phyloP scores from a whole-genome alignment of 1,140 invertebrate species.

The Probaryconus sp. region DNA sequence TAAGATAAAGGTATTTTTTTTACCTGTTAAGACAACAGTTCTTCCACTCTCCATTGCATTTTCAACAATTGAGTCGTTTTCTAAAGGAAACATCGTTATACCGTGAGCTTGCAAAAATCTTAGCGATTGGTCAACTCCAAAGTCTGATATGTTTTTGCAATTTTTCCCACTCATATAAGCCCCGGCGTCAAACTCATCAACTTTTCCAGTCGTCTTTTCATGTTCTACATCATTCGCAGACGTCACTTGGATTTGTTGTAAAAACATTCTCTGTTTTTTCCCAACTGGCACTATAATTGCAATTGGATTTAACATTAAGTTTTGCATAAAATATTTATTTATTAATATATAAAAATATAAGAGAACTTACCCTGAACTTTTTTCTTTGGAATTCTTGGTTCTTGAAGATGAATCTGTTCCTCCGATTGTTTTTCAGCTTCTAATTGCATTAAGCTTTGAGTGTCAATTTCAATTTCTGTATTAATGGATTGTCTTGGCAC shows the following conservation, averaged over 20 bases:
- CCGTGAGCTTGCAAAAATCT: slow-evolving; percentile 88
- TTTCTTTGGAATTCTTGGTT: slow-evolving; percentile 49
- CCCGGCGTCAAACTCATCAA: slow-evolving; percentile 58
- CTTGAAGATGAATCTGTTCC: slow-evolving; percentile 48
- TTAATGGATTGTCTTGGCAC: slow-evolving; percentile 71
- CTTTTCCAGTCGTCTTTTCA: slow-evolving; percentile 67
- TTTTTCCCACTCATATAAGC: slow-evolving; percentile 67
- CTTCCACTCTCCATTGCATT: slow-evolving; percentile 89
- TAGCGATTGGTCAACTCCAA: slow-evolving; percentile 76
- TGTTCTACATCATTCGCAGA: slow-evolving; percentile 67
- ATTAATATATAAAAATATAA: background rate
- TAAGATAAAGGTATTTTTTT: too few relatives aligned
- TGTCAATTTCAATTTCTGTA: slow-evolving; percentile 70
- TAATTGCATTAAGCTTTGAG: slow-evolving; percentile 72
- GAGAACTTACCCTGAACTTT: slow-evolving; percentile 50
- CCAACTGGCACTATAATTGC: slow-evolving; percentile 33
- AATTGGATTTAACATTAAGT: background rate
- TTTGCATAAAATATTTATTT: background rate
- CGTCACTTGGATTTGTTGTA: slow-evolving; percentile 71
- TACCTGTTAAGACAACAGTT: slow-evolving; percentile 87
- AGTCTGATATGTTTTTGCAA: slow-evolving; percentile 69
- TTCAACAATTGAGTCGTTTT: slow-evolving; percentile 85
- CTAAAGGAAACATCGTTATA: slow-evolving; percentile 83
- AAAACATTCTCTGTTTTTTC: slow-evolving; percentile 72
- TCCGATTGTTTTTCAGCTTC: slow-evolving; percentile 58